Percentiles rank a stretch among this genome's conserved stretches.
phyloP scores from a whole-genome alignment of 2,888 invertebrate species.

The Luperina testacea region DNA sequence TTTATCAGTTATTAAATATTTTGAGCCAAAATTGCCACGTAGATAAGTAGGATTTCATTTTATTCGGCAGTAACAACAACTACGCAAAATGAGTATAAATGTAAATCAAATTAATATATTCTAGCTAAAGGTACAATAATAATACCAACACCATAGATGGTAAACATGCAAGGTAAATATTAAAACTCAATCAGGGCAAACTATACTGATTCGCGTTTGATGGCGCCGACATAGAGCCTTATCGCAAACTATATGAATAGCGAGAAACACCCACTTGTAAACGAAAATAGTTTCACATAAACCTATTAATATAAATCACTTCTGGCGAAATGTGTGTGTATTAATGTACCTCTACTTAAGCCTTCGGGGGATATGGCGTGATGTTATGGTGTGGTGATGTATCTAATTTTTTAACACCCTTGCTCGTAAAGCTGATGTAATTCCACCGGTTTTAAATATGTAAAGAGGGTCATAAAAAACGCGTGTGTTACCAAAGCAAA shows the following conservation, averaged over 20 bases:
- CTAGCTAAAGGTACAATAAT: not conserved
- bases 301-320: not conserved
- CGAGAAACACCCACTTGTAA: not conserved
- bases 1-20: not conserved
- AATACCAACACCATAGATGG: not conserved
- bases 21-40: not conserved
- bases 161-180: conserved; percentile 7
- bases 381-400: not conserved
- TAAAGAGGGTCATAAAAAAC: no score
- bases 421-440: no score
- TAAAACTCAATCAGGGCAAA: conserved; percentile 31
- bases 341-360: not conserved
- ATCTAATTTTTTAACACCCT: no score
- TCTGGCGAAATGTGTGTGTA: not conserved
- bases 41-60: not conserved
- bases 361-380: no score
- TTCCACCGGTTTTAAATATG: no score
- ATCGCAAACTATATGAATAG: not conserved
- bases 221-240: not conserved
- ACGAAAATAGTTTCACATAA: not conserved
- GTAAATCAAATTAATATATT: conserved; percentile 22
- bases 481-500: no score
- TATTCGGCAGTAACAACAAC: not conserved
- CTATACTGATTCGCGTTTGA: conserved; percentile 15
- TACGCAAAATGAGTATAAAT: not conserved